Evolutionary conservation across 2,888 invertebrate genomes (phyloP).

Genomic region (Cephonodes hylas): DNA sequence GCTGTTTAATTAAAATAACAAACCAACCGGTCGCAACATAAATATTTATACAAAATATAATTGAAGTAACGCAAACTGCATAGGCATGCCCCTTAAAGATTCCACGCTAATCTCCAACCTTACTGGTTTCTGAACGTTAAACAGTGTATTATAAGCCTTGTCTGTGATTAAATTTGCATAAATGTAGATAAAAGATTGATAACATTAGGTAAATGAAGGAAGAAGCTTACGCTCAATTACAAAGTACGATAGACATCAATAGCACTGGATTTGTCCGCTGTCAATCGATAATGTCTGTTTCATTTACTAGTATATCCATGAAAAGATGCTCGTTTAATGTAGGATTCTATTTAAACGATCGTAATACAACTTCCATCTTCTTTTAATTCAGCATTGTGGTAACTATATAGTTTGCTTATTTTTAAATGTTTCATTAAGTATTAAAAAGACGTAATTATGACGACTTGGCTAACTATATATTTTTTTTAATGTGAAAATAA

Average conservation of each 20-base stretch:
- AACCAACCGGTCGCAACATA: neutral
- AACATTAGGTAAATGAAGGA: constrained; percentile 20
- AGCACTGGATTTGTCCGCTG: neutral
- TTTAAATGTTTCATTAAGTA: neutral
- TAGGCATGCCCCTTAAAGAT: neutral
- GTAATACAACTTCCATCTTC: neutral
- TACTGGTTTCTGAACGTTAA: constrained; percentile 29
- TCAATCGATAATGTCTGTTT: constrained; percentile 20
- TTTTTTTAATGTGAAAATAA: too few species aligned
- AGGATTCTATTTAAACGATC: neutral
- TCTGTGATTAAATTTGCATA: constrained; percentile 35
- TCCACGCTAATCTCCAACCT: constrained; percentile 20
- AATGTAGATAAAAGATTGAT: constrained; percentile 26
- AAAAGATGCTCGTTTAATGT: neutral
- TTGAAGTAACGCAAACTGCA: neutral
- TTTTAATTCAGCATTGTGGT: neutral
- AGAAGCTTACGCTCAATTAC: constrained; percentile 6
- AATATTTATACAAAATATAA: neutral
- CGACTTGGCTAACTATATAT: too few species aligned
- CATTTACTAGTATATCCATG: neutral
- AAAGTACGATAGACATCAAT: neutral
- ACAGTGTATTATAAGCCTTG: constrained; percentile 24
- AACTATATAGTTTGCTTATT: neutral
- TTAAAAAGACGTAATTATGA: neutral
- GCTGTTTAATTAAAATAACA: neutral